Evolutionary conservation across 2,888 invertebrate species (phyloP).

Genomic region (Cheilosia urbana): DNA sequence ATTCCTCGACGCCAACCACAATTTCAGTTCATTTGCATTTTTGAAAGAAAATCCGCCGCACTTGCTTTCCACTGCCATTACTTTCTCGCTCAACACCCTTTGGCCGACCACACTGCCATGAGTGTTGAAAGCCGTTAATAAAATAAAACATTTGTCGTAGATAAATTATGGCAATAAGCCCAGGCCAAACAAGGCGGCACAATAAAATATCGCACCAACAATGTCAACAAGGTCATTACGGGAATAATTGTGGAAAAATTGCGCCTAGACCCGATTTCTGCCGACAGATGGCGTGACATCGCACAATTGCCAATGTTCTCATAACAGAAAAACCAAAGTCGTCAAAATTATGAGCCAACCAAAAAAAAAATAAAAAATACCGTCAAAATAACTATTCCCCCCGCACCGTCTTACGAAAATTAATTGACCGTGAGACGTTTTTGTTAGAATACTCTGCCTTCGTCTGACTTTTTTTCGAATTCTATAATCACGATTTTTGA

Average conservation of each 20-base stretch:
- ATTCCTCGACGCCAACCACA: conserved; percentile 47
- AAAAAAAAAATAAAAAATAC: conserved; percentile 13
- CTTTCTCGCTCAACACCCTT: conserved; percentile 64
- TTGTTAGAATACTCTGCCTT: neutral
- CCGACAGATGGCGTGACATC: conserved; percentile 70
- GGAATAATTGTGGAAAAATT: conserved; percentile 54
- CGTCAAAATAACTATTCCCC: conserved; percentile 13
- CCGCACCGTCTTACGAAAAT: conserved; percentile 33
- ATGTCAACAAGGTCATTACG: conserved; percentile 71
- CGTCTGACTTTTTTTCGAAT: conserved; percentile 22
- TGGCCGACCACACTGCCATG: conserved; percentile 54
- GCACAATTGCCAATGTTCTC: conserved; percentile 56
- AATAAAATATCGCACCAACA: conserved; percentile 49
- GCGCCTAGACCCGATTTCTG: conserved; percentile 18
- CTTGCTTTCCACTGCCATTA: conserved; percentile 37
- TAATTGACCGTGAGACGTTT: conserved; percentile 49
- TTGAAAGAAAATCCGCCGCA: neutral
- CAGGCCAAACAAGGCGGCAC: neutral
- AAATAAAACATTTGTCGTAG: conserved; percentile 73
- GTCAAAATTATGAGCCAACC: conserved; percentile 25
- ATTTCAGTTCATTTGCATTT: conserved; percentile 62
- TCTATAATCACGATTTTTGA: conserved; percentile 32
- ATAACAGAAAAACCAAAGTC: neutral
- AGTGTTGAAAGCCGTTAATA: conserved; percentile 71
- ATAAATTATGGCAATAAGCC: conserved; percentile 70